These are phyloP conservation scores for Drosophila parvula DNA, from an alignment of 1,140 invertebrate species.

Conservation along the genomic window DNA sequence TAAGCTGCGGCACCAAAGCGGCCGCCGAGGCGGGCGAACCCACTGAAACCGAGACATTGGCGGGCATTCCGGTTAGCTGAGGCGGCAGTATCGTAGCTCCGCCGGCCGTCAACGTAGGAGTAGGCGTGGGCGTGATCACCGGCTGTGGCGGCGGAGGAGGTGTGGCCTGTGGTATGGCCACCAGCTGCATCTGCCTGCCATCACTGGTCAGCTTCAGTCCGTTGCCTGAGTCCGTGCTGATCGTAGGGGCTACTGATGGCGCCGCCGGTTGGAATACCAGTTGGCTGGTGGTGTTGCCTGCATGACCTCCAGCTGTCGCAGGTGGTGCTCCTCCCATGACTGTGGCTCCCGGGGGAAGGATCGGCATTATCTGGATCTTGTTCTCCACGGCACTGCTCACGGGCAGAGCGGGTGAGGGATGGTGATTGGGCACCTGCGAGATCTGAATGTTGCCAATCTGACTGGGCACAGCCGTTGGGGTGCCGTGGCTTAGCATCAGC, in stretches of 20 bases:
- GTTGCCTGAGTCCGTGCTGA: conserved; percentile 27
- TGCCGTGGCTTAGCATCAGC: conserved; percentile 55
- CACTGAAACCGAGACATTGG: conserved; percentile 78
- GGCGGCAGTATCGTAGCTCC: conserved; percentile 71
- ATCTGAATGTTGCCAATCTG: conserved; percentile 84
- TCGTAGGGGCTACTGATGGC: conserved; percentile 37
- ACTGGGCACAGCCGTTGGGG: conserved; percentile 76
- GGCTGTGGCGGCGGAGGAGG: conserved; percentile 16
- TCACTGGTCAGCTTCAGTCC: conserved; percentile 66
- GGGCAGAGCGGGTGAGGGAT: conserved; percentile 45
- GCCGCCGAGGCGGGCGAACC: conserved; percentile 75
- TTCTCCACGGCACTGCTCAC: conserved; percentile 76
- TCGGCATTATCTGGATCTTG: conserved; percentile 84
- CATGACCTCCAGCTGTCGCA: conserved; percentile 19
- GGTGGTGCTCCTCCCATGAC: conserved; percentile 63
- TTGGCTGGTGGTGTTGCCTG: conserved; percentile 9
- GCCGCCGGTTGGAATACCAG: conserved; percentile 53
- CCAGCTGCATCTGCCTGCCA: conserved; percentile 77
- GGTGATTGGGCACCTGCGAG: conserved; percentile 72
- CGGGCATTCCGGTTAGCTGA: conserved; percentile 71
- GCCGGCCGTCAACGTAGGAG: conserved; percentile 41
- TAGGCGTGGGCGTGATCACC: conserved; percentile 3
- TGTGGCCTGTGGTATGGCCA: conserved; percentile 65
- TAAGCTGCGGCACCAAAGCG: conserved; percentile 76
- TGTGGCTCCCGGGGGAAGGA: conserved; percentile 66